phyloP scores from a whole-genome alignment of 2,888 invertebrate species.

The Drosophila leonis region DNA sequence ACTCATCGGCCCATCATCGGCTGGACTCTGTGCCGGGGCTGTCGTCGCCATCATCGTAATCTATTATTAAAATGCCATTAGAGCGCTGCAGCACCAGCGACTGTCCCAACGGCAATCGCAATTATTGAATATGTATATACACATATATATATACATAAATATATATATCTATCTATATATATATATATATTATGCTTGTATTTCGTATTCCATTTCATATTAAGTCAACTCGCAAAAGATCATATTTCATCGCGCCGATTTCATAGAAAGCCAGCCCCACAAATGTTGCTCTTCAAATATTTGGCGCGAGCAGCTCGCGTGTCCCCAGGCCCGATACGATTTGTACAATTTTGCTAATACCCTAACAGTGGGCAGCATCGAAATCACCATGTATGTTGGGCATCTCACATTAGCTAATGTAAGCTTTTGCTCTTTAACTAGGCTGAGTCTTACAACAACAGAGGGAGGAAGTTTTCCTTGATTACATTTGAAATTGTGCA shows the following conservation, averaged over 20 bases:
- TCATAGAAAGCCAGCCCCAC: conserved; percentile 52
- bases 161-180: background rate
- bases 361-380: background rate
- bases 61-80: conserved; percentile 78
- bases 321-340: conserved; percentile 46
- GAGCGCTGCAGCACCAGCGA: conserved; percentile 62
- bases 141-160: conserved; percentile 21
- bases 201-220: conserved; percentile 30
- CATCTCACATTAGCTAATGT: background rate
- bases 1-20: conserved; percentile 51
- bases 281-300: conserved; percentile 69
- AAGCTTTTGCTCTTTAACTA: background rate
- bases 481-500: no score
- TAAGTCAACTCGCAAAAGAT: conserved; percentile 14
- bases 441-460: background rate
- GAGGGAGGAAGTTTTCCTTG: background rate
- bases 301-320: conserved; percentile 68
- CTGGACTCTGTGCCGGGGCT: conserved; percentile 30
- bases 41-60: conserved; percentile 69
- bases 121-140: conserved; percentile 65
- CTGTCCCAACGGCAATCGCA: conserved; percentile 75
- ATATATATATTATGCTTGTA: conserved; percentile 9
- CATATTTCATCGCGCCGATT: conserved; percentile 45
- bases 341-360: conserved; percentile 12
- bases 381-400: background rate